phyloP scores from a whole-genome alignment of 2,113 vertebrate genomes.

The Cnemophilus loriae region DNA sequence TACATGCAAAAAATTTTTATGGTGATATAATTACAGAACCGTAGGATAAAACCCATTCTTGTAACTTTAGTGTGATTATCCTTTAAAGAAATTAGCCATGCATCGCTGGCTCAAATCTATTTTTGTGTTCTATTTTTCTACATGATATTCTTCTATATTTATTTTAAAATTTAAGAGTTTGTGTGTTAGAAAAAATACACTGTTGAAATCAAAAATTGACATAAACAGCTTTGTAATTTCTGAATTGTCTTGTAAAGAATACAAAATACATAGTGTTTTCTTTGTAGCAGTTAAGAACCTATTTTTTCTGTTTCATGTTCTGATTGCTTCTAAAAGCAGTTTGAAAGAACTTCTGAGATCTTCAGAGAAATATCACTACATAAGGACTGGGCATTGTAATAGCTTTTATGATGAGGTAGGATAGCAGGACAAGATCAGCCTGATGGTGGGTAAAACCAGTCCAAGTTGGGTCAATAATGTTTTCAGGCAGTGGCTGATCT shows the following conservation, averaged over 20 bases:
- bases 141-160: background rate
- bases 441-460: background rate
- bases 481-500: background rate
- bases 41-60: background rate
- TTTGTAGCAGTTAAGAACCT: background rate
- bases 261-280: background rate
- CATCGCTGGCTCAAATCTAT: background rate
- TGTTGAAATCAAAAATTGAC: background rate
- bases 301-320: background rate
- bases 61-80: background rate
- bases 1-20: background rate
- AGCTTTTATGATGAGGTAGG: background rate
- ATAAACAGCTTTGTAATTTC: background rate
- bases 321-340: background rate
- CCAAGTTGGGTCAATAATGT: background rate
- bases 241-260: background rate
- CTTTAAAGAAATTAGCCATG: background rate
- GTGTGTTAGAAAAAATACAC: background rate
- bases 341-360: background rate
- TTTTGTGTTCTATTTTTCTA: background rate
- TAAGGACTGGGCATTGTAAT: background rate
- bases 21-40: background rate
- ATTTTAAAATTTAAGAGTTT: background rate
- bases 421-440: background rate
- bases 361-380: background rate